These are phyloP conservation scores for Apistogramma diplotaenia DNA, from an alignment of 2,113 vertebrate genomes.

Conservation along the genomic window DNA sequence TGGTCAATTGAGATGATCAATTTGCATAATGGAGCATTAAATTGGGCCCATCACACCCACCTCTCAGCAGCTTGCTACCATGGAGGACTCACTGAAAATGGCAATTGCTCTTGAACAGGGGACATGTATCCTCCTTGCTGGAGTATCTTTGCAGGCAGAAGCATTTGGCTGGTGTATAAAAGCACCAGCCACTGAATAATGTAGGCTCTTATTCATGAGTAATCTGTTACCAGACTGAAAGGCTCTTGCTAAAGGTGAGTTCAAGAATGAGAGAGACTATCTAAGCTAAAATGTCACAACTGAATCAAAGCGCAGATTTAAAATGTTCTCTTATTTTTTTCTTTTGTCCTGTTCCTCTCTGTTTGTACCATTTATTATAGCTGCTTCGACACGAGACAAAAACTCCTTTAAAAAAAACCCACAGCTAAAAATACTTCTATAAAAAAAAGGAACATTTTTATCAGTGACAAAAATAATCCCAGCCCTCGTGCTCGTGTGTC, in stretches of 20 bases:
- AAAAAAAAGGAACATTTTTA: not conserved
- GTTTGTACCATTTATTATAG: not conserved
- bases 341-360: not conserved
- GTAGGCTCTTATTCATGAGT: constrained; percentile 51
- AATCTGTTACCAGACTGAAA: constrained; percentile 40
- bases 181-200: constrained; percentile 55
- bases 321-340: not conserved
- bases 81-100: constrained; percentile 59
- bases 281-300: not conserved
- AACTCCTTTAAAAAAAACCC: not conserved
- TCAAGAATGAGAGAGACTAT: constrained; percentile 2
- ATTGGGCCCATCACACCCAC: constrained; percentile 76
- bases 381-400: not conserved
- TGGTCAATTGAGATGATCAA: constrained; percentile 84
- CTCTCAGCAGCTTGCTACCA: constrained; percentile 62
- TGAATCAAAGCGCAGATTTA: not conserved
- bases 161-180: constrained; percentile 42
- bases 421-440: not conserved
- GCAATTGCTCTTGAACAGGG: constrained; percentile 70
- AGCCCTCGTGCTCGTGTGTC: not conserved
- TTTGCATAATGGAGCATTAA: constrained; percentile 85
- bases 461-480: not conserved
- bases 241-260: constrained; percentile 25
- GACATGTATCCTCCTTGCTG: constrained; percentile 58
- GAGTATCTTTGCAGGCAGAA: constrained; percentile 48